Evolutionary conservation across 1,140 invertebrate genomes (phyloP).

Genomic region (Drosophila pseudoananassae): DNA sequence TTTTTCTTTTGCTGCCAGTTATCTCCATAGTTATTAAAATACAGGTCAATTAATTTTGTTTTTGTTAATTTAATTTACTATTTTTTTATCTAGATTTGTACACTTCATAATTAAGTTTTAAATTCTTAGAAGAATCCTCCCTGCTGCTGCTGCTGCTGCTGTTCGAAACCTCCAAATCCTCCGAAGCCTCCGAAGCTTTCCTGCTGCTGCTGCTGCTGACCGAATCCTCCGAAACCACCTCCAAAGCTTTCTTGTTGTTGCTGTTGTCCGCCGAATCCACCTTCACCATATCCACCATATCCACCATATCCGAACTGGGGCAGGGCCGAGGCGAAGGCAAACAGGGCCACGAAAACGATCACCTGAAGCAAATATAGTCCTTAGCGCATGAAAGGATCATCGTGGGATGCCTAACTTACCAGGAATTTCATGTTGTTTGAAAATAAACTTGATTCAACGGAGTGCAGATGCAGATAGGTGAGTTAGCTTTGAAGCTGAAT

Average conservation of each 20-base stretch:
- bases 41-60: not conserved
- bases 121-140: constrained; percentile 1
- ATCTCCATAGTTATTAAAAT: too few species aligned
- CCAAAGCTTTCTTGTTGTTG: constrained; percentile 14
- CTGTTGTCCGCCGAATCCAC: constrained; percentile 17
- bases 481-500: not conserved
- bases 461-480: constrained; percentile 7
- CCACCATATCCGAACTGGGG: constrained; percentile 42
- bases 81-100: not conserved
- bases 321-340: constrained; percentile 20
- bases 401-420: constrained; percentile 1
- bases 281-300: too few species aligned
- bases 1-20: too few species aligned
- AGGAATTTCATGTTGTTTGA: constrained; percentile 36
- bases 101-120: not conserved
- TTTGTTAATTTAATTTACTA: not conserved
- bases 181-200: constrained; percentile 17
- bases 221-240: constrained; percentile 10
- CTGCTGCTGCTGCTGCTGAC: constrained; percentile 36
- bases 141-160: constrained; percentile 30
- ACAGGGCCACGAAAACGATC: constrained; percentile 38
- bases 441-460: not conserved
- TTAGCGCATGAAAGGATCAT: not conserved
- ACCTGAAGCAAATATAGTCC: constrained; percentile 15
- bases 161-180: constrained; percentile 2